These are phyloP conservation scores for Cuniculus paca DNA, from an alignment of 2,797 vertebrate species.

Conservation along the genomic window DNA sequence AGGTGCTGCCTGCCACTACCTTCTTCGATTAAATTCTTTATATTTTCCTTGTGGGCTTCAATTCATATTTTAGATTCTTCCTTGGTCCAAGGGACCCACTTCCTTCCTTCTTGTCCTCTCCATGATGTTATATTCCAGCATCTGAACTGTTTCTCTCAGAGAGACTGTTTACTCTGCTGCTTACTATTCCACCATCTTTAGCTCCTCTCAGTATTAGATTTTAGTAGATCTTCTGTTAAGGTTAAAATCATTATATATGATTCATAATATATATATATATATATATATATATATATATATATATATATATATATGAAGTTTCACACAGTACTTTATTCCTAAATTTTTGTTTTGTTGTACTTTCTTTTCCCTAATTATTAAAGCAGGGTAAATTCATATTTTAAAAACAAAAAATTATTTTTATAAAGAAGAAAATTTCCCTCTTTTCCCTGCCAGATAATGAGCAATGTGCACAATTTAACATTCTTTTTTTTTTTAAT, in stretches of 20 bases:
- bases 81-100: no score
- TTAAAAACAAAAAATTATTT: not conserved
- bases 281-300: not conserved
- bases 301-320: not conserved
- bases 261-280: not conserved
- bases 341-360: not conserved
- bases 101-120: no score
- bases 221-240: not conserved
- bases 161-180: no score
- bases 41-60: no score
- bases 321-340: not conserved
- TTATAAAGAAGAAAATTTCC: not conserved
- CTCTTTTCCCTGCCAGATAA: not conserved
- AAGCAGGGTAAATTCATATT: not conserved
- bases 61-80: no score
- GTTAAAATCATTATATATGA: not conserved
- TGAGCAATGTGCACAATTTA: constrained; percentile 2
- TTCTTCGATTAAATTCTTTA: no score
- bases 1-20: no score
- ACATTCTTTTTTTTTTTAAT: not conserved
- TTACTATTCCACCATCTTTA: no score
- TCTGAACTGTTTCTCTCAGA: no score
- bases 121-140: no score
- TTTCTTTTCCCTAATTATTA: not conserved
- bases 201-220: constrained; percentile 40